These are phyloP conservation scores for Sceliomorpha sp. DNA, from an alignment of 2,888 invertebrate genomes.

Conservation along the genomic window DNA sequence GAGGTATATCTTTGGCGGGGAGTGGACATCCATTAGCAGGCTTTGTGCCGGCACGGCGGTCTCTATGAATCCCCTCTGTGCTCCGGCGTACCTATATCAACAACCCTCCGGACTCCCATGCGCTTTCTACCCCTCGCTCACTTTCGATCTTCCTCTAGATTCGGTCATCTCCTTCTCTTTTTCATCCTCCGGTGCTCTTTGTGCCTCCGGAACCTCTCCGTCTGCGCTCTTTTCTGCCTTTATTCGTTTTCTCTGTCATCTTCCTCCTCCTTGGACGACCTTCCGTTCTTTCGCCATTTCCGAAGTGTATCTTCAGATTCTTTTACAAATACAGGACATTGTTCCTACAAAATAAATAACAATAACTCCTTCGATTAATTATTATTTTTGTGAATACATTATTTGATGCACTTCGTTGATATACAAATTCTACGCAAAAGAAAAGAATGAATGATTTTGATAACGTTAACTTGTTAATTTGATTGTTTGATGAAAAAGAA, in stretches of 20 bases:
- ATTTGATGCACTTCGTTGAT: too few relatives aligned
- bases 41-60: constrained; percentile 69
- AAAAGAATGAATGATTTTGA: too few relatives aligned
- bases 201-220: constrained; percentile 37
- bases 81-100: constrained; percentile 55
- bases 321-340: too few relatives aligned
- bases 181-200: constrained; percentile 44
- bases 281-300: constrained; percentile 32
- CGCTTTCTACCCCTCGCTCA: constrained; percentile 49
- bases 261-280: constrained; percentile 22
- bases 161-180: constrained; percentile 47
- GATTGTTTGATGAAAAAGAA: too few relatives aligned
- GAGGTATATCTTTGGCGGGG: constrained; percentile 75
- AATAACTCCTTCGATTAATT: constrained; percentile 5
- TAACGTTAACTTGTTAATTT: too few relatives aligned
- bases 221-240: constrained; percentile 40
- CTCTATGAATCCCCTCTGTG: constrained; percentile 55
- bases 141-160: constrained; percentile 55
- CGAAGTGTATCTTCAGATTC: too few relatives aligned
- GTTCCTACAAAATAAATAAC: too few relatives aligned
- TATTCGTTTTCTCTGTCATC: constrained; percentile 30
- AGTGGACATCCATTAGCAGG: constrained; percentile 80
- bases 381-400: too few relatives aligned
- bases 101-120: constrained; percentile 57
- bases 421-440: too few relatives aligned